Percentiles rank a stretch among this genome's conserved stretches.
These are phyloP conservation scores for Tragulus kanchil DNA, from an alignment of 2,113 vertebrate species.

Conservation along the genomic window DNA sequence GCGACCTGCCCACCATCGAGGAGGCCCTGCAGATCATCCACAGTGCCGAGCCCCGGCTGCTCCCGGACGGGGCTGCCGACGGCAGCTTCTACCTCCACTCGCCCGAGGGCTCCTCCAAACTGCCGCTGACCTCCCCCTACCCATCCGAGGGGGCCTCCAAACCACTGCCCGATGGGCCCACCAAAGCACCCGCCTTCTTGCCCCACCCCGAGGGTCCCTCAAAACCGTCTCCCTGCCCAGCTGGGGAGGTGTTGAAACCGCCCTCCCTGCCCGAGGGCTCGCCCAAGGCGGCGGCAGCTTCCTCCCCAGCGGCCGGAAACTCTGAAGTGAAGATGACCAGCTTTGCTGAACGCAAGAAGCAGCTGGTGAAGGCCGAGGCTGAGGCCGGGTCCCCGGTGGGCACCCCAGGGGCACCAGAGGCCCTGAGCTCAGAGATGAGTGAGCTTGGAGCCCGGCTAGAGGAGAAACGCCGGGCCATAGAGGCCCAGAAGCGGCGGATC, in stretches of 20 bases:
- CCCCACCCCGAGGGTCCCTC: slow-evolving; percentile 48
- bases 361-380: slow-evolving; percentile 82
- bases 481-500: slow-evolving; percentile 96
- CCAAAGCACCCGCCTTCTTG: slow-evolving; percentile 51
- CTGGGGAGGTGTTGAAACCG: slow-evolving; percentile 41
- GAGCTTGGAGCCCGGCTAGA: slow-evolving; percentile 93
- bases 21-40: slow-evolving; percentile 97
- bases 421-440: slow-evolving; percentile 92
- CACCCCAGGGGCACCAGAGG: slow-evolving; percentile 79
- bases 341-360: slow-evolving; percentile 95
- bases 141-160: slow-evolving; percentile 81
- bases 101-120: slow-evolving; percentile 85
- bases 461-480: slow-evolving; percentile 95
- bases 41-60: slow-evolving; percentile 93
- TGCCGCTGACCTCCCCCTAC: slow-evolving; percentile 61
- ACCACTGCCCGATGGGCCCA: slow-evolving; percentile 57
- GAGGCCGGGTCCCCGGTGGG: slow-evolving; percentile 57
- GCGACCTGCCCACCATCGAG: slow-evolving; percentile 94
- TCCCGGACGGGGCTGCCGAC: slow-evolving; percentile 94
- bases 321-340: slow-evolving; percentile 95
- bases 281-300: background rate
- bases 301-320: slow-evolving; percentile 79
- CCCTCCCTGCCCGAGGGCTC: slow-evolving; percentile 43
- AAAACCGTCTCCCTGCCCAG: slow-evolving; percentile 41
- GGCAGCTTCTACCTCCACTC: slow-evolving; percentile 95